Conservation (phyloP, 2,113 vertebrate genomes). For the Phylloscopus whistleri region DNA sequence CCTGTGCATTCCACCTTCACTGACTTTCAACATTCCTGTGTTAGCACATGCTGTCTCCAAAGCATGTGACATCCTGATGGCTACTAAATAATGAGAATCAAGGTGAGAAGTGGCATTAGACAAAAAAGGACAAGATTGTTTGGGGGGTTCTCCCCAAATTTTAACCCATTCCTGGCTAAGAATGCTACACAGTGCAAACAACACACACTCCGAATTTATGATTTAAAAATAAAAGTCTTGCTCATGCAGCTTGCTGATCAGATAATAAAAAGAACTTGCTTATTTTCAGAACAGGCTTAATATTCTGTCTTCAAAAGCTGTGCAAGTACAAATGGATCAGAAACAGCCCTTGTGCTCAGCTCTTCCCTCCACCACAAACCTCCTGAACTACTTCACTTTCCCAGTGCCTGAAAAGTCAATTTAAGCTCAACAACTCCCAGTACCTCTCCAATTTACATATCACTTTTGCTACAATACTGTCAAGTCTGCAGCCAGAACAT, state of each 20-base stretch:
- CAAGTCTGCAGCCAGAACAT: neutral
- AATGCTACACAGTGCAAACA: neutral
- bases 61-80: neutral
- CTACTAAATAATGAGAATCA: neutral
- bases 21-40: neutral
- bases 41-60: neutral
- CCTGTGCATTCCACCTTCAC: neutral
- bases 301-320: neutral
- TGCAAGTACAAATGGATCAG: neutral
- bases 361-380: neutral
- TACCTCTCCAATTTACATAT: neutral
- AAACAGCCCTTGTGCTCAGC: neutral
- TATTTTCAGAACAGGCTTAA: neutral
- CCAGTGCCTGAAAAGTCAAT: neutral
- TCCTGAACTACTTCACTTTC: neutral
- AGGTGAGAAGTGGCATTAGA: neutral
- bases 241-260: neutral
- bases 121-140: neutral
- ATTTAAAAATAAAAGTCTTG: neutral
- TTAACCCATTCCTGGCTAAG: neutral
- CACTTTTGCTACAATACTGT: neutral
- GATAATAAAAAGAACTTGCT: neutral
- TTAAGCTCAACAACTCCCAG: neutral
- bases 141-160: neutral
- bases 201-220: neutral